These are phyloP conservation scores for Geophilus truncorum DNA, from an alignment of 2,888 invertebrate species.

Conservation along the genomic window DNA sequence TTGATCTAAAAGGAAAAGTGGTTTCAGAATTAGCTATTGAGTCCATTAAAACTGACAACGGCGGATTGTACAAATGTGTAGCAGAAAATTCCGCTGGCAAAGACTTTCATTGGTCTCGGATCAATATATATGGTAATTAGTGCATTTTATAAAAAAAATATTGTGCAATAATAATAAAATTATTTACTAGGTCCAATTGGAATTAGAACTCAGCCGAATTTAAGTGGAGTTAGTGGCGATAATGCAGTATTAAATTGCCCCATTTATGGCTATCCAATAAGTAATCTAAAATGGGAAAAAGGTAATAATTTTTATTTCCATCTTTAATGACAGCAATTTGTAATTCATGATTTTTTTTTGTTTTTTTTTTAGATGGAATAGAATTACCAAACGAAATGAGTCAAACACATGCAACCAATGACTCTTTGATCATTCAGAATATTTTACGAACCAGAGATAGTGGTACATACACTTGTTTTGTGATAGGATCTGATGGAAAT, in stretches of 20 bases:
- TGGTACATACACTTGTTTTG: neutral
- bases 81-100: neutral
- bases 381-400: neutral
- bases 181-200: neutral
- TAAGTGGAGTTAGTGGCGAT: neutral
- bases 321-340: neutral
- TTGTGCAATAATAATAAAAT: neutral
- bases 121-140: neutral
- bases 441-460: neutral
- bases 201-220: neutral
- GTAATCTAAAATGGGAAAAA: neutral
- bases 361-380: neutral
- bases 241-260: neutral
- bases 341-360: neutral
- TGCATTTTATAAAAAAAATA: neutral
- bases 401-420: neutral
- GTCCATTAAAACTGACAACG: neutral
- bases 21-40: neutral
- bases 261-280: neutral
- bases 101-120: neutral
- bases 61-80: neutral
- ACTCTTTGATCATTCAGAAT: neutral
- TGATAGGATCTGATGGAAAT: neutral
- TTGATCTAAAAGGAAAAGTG: neutral
- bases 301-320: neutral